These are phyloP conservation scores for Parasteatoda tepidariorum DNA, from an alignment of 1,140 invertebrate genomes.

Conservation along the genomic window DNA sequence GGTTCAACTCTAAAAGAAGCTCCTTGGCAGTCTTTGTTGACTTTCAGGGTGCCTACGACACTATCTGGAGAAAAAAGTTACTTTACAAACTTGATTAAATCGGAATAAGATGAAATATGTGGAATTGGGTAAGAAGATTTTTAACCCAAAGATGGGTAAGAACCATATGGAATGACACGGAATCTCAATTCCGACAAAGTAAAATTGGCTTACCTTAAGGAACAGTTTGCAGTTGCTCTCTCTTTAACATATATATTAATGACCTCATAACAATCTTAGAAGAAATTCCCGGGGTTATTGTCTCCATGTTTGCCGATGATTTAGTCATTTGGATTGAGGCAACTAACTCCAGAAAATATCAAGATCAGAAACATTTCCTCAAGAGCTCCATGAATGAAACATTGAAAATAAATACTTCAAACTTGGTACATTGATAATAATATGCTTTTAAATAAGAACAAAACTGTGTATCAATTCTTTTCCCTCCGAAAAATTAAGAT, in stretches of 20 bases:
- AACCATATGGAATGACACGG: neutral
- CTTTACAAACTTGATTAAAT: neutral
- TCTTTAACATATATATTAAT: neutral
- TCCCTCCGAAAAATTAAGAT: neutral
- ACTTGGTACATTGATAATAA: neutral
- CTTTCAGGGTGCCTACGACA: slow-evolving; percentile 10
- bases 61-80: neutral
- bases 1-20: neutral
- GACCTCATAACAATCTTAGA: neutral
- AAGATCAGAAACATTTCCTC: neutral
- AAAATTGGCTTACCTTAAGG: slow-evolving; percentile 4
- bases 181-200: neutral
- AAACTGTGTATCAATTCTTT: neutral
- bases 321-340: neutral
- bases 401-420: neutral
- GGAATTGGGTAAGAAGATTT: neutral
- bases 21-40: neutral
- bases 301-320: neutral
- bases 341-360: neutral
- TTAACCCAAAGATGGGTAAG: neutral
- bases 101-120: neutral
- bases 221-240: neutral
- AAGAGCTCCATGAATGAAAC: neutral
- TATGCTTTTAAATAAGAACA: neutral
- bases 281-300: neutral